These are phyloP conservation scores for Camarhynchus parvulus DNA, from an alignment of 2,113 vertebrate species.

Conservation along the genomic window DNA sequence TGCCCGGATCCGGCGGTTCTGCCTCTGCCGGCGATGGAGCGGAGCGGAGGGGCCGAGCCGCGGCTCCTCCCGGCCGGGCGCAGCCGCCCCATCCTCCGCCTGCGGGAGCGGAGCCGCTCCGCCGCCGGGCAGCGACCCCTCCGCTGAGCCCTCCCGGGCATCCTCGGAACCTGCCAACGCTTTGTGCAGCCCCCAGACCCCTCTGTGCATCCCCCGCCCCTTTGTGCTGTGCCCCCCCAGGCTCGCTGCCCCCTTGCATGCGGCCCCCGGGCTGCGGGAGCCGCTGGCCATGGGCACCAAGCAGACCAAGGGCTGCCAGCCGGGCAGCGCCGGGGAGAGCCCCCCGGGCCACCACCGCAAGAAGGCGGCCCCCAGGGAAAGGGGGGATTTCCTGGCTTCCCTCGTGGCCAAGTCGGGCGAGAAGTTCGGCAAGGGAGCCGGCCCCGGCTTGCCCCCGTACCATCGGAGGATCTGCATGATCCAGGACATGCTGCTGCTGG, in stretches of 20 bases:
- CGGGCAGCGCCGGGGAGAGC: conserved; percentile 74
- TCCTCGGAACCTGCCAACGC: neutral
- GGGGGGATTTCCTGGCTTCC: conserved; percentile 86
- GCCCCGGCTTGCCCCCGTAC: conserved; percentile 86
- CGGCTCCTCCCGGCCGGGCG: neutral
- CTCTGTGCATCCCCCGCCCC: no score
- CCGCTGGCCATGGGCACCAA: conserved; percentile 86
- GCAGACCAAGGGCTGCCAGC: conserved; percentile 86
- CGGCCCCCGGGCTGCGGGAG: neutral
- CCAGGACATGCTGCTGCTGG: conserved; percentile 94
- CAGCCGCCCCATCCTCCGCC: neutral
- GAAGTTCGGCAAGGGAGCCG: conserved; percentile 78
- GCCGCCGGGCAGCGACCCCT: neutral
- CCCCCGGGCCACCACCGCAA: conserved; percentile 78
- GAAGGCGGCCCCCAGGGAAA: conserved; percentile 76
- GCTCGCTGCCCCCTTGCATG: neutral
- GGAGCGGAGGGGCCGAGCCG: neutral
- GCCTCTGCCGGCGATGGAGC: neutral
- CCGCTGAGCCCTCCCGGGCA: neutral
- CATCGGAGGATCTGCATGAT: conserved; percentile 91
- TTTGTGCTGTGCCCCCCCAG: neutral
- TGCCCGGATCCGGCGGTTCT: neutral
- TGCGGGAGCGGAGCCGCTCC: neutral
- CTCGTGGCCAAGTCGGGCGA: conserved; percentile 89
- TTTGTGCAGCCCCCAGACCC: neutral